These are phyloP conservation scores for Epinephelus fuscoguttatus DNA, from an alignment of 2,113 vertebrate genomes.

Conservation along the genomic window DNA sequence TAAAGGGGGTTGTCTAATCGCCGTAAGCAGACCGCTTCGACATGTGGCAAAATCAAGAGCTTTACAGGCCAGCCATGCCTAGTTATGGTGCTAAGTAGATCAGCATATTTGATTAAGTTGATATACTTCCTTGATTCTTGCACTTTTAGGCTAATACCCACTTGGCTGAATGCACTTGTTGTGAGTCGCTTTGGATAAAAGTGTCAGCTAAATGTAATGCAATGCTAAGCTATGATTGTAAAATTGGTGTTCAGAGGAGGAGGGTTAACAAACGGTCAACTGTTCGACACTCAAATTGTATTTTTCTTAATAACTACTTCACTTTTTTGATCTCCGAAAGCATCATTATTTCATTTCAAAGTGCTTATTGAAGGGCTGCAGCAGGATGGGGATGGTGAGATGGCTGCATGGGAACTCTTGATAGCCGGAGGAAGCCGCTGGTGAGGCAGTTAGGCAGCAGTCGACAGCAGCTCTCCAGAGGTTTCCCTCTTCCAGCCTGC, in stretches of 20 bases:
- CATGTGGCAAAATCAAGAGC: too few species aligned
- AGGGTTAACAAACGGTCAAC: neutral
- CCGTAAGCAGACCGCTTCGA: too few species aligned
- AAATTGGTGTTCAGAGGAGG: neutral
- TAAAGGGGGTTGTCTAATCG: too few species aligned
- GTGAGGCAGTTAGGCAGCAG: slow-evolving; percentile 21
- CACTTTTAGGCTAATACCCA: too few species aligned
- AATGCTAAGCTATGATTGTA: too few species aligned
- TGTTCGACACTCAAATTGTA: neutral
- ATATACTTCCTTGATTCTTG: too few species aligned
- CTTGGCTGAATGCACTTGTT: too few species aligned
- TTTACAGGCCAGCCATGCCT: too few species aligned
- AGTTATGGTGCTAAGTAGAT: too few species aligned
- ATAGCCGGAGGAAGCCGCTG: slow-evolving; percentile 35
- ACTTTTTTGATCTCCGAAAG: neutral
- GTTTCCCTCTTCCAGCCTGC: slow-evolving; percentile 29
- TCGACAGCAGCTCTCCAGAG: slow-evolving; percentile 53
- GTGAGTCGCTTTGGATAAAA: too few species aligned
- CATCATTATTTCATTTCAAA: slow-evolving; percentile 17
- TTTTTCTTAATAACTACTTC: neutral
- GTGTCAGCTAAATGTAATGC: too few species aligned
- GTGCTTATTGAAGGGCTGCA: slow-evolving; percentile 5
- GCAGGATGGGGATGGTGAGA: slow-evolving; percentile 4
- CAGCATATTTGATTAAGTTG: too few species aligned
- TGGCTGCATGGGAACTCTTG: slow-evolving; percentile 10